Conservation (phyloP, 2,888 invertebrate species). For the Athalia circularis region DNA sequence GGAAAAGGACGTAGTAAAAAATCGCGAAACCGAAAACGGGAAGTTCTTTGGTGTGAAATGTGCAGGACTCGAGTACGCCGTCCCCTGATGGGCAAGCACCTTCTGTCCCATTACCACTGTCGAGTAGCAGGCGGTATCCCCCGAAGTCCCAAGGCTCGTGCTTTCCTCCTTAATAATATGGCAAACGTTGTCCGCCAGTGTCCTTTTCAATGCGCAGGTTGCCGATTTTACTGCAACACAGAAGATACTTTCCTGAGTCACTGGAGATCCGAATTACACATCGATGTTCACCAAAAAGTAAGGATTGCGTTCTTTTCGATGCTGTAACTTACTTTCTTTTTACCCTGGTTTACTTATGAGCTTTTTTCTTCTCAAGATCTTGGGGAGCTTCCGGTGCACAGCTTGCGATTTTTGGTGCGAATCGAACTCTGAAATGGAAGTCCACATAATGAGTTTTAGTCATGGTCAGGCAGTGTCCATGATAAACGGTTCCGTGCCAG, state of each 20-base stretch:
- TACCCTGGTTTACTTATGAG: background rate
- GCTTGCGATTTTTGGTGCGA: slow-evolving; percentile 84
- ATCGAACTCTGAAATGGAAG: slow-evolving; percentile 80
- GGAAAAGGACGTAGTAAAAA: slow-evolving; percentile 60
- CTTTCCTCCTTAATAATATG: slow-evolving; percentile 86
- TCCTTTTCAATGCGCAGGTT: slow-evolving; percentile 90
- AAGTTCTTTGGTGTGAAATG: slow-evolving; percentile 81
- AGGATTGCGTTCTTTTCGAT: slow-evolving; percentile 41
- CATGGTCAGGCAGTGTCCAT: slow-evolving; percentile 85
- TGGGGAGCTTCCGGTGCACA: slow-evolving; percentile 83
- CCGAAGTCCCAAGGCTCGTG: slow-evolving; percentile 76
- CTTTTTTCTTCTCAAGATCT: slow-evolving; percentile 65
- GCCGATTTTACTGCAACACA: slow-evolving; percentile 90
- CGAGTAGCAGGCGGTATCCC: slow-evolving; percentile 80
- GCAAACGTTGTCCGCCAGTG: slow-evolving; percentile 86
- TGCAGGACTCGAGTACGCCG: slow-evolving; percentile 83
- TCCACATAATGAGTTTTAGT: slow-evolving; percentile 80
- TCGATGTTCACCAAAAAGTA: slow-evolving; percentile 73
- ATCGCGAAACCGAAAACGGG: slow-evolving; percentile 77
- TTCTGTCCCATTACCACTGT: slow-evolving; percentile 91
- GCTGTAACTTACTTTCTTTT: background rate
- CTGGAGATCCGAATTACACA: slow-evolving; percentile 83
- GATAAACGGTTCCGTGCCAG: slow-evolving; percentile 88
- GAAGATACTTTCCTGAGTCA: slow-evolving; percentile 83
- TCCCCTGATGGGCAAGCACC: slow-evolving; percentile 87